phyloP scores from a whole-genome alignment of 2,113 vertebrate species.

The Sisor rabdophorus region DNA sequence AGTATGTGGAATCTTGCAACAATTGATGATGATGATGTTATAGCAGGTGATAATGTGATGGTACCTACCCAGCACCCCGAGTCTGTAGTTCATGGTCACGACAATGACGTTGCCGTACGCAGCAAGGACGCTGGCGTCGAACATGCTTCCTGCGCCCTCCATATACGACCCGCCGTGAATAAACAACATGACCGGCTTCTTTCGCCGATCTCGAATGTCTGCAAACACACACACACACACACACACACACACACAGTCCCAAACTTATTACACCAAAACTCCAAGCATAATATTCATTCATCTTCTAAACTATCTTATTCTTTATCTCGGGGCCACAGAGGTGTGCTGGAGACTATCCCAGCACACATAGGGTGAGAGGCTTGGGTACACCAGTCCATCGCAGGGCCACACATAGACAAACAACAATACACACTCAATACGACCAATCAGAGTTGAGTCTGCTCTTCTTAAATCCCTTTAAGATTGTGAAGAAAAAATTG shows the following conservation, averaged over 20 bases:
- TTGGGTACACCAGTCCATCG: too few relatives aligned
- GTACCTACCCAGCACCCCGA: slow-evolving; percentile 86
- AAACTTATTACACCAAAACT: not conserved
- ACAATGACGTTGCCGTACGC: slow-evolving; percentile 90
- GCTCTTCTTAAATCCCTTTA: not conserved
- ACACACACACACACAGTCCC: slow-evolving; percentile 4
- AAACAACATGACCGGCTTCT: slow-evolving; percentile 90
- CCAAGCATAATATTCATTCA: not conserved
- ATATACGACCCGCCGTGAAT: slow-evolving; percentile 90
- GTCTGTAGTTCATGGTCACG: slow-evolving; percentile 89
- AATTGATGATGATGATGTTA: not conserved
- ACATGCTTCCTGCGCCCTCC: slow-evolving; percentile 91
- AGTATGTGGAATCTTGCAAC: not conserved
- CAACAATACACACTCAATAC: not conserved
- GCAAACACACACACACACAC: slow-evolving; percentile 43
- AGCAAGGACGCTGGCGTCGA: slow-evolving; percentile 85
- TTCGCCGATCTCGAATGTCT: slow-evolving; percentile 89
- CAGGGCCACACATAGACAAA: too few relatives aligned
- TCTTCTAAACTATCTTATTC: too few relatives aligned
- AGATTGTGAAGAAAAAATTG: not conserved
- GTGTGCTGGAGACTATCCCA: too few relatives aligned
- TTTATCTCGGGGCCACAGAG: too few relatives aligned
- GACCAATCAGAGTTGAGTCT: not conserved
- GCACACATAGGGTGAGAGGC: too few relatives aligned
- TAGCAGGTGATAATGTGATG: not conserved